phyloP scores from a whole-genome alignment of 2,797 vertebrate species.

The Phrynocephalus vlangalii region DNA sequence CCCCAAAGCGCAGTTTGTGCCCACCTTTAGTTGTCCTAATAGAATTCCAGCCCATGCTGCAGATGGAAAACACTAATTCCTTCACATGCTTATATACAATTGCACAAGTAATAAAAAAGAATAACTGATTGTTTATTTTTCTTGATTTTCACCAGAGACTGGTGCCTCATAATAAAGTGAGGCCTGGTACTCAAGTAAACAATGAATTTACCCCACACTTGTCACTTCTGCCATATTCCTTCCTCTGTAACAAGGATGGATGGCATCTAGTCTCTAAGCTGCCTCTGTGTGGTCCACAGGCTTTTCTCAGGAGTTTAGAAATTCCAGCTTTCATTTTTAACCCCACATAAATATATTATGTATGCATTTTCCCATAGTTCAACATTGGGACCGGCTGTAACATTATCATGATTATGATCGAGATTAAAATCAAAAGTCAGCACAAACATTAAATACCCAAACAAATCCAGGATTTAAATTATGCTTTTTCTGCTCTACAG shows the following conservation, averaged over 20 bases:
- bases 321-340: constrained; percentile 14
- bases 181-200: neutral
- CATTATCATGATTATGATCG: constrained; percentile 19
- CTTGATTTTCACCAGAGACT: neutral
- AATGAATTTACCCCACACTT: no score
- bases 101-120: neutral
- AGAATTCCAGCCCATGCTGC: neutral
- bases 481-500: neutral
- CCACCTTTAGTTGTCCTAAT: neutral
- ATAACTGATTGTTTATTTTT: neutral
- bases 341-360: neutral
- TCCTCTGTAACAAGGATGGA: neutral
- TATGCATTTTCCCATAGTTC: constrained; percentile 13
- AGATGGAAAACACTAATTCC: neutral
- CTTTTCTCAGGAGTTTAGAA: neutral
- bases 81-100: neutral
- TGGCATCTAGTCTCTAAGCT: neutral
- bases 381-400: neutral
- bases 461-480: neutral
- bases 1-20: no score
- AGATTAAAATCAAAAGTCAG: constrained; percentile 10
- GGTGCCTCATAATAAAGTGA: neutral
- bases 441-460: neutral
- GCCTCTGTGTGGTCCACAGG: constrained; percentile 18
- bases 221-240: no score